A percentile compares a stretch with the other conserved stretches of the same genome.
Conservation (phyloP, 2,888 invertebrate genomes). For the Stenodema calcarata region DNA sequence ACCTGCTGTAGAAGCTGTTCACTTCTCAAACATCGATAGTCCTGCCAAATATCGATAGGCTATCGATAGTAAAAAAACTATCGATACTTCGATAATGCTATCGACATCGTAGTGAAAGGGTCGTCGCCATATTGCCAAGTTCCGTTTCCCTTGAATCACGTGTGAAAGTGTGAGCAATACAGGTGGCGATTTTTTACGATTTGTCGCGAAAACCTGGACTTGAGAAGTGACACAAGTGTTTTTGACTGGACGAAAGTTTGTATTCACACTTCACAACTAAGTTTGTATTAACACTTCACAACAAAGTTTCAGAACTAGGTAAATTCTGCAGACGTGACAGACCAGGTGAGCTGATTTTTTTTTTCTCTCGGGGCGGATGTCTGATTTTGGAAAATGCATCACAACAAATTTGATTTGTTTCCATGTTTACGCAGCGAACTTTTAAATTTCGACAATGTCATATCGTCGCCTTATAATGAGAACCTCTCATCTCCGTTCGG, state of each 20-base stretch:
- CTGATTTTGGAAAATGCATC: constrained; percentile 57
- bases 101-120: too few species aligned
- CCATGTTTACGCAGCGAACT: background rate
- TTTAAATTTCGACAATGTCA: too few species aligned
- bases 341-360: constrained; percentile 70
- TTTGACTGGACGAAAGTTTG: background rate
- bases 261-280: background rate
- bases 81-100: too few species aligned
- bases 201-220: background rate
- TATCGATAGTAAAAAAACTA: too few species aligned
- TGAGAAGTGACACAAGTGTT: background rate
- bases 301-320: constrained; percentile 56
- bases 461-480: too few species aligned
- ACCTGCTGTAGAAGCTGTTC: too few species aligned
- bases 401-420: constrained; percentile 58
- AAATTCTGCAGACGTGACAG: constrained; percentile 91
- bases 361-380: constrained; percentile 25
- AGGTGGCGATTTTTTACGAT: background rate
- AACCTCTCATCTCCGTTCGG: too few species aligned
- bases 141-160: too few species aligned
- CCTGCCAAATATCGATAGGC: too few species aligned
- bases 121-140: constrained; percentile 31
- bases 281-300: too few species aligned
- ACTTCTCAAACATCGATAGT: too few species aligned
- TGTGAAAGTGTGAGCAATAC: background rate